phyloP scores from a whole-genome alignment of 2,888 invertebrate genomes.

The Tillus elongatus region DNA sequence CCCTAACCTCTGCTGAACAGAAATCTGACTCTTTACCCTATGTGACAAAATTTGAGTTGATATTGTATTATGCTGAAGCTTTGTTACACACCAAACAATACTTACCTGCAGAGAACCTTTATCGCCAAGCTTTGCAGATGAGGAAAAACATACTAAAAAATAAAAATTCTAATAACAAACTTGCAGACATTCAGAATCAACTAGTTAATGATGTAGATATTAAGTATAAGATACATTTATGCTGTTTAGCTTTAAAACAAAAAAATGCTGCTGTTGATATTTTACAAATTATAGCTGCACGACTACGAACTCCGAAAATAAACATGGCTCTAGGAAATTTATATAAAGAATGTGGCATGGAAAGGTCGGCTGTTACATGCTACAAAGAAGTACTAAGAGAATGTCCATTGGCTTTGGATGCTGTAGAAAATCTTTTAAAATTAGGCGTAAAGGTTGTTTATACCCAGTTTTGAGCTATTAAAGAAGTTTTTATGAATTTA shows the following conservation, averaged over 20 bases:
- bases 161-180: conserved; percentile 41
- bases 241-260: conserved; percentile 58
- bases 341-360: conserved; percentile 59
- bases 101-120: conserved; percentile 58
- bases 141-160: conserved; percentile 52
- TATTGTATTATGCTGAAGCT: conserved; percentile 62
- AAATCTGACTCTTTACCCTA: conserved; percentile 52
- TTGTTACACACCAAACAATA: conserved; percentile 57
- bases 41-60: conserved; percentile 57
- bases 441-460: conserved; percentile 51
- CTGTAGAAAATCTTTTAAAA: conserved; percentile 61
- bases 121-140: conserved; percentile 54
- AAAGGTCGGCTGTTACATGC: conserved; percentile 60
- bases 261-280: conserved; percentile 51
- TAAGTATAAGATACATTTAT: conserved; percentile 62
- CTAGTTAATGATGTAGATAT: conserved; percentile 55
- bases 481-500: no score
- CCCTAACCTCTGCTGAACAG: conserved; percentile 56
- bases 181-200: conserved; percentile 44
- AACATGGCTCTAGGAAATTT: conserved; percentile 70
- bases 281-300: conserved; percentile 51
- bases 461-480: no score
- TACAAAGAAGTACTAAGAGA: conserved; percentile 71
- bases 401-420: conserved; percentile 62
- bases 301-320: conserved; percentile 60